Conservation (phyloP, 2,797 vertebrate genomes). For the Graptemys geographica region DNA sequence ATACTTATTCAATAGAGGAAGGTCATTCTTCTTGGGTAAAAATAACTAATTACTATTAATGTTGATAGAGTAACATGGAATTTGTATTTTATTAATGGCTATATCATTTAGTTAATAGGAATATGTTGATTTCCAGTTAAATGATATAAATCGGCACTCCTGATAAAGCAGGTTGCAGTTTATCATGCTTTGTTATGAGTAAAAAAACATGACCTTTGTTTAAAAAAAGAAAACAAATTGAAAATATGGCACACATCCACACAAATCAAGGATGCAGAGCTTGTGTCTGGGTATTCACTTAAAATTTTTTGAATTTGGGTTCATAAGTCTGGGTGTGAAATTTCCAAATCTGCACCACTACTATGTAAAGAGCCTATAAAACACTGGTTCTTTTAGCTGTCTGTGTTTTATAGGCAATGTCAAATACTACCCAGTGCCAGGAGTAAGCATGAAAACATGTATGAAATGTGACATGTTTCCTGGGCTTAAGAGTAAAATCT, state of each 20-base stretch:
- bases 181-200: background rate
- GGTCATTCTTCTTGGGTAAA: slow-evolving; percentile 43
- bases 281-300: background rate
- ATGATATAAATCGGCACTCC: background rate
- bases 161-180: background rate
- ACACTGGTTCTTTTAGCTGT: background rate
- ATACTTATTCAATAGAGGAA: slow-evolving; percentile 51
- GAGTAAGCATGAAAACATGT: background rate
- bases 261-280: too few species aligned
- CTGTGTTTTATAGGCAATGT: background rate
- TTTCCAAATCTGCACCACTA: background rate
- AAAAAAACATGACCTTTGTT: background rate
- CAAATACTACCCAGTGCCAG: background rate
- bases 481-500: background rate
- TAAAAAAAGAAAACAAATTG: background rate
- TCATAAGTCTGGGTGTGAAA: background rate
- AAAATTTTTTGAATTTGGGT: background rate
- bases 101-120: background rate
- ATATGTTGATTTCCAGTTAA: background rate
- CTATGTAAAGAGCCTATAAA: background rate
- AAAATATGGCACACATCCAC: too few species aligned
- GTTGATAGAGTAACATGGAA: background rate
- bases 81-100: slow-evolving; percentile 23
- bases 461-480: background rate
- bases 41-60: slow-evolving; percentile 3